These are phyloP conservation scores for Metallyticus violacea DNA, from an alignment of 2,888 invertebrate species.

Conservation along the genomic window DNA sequence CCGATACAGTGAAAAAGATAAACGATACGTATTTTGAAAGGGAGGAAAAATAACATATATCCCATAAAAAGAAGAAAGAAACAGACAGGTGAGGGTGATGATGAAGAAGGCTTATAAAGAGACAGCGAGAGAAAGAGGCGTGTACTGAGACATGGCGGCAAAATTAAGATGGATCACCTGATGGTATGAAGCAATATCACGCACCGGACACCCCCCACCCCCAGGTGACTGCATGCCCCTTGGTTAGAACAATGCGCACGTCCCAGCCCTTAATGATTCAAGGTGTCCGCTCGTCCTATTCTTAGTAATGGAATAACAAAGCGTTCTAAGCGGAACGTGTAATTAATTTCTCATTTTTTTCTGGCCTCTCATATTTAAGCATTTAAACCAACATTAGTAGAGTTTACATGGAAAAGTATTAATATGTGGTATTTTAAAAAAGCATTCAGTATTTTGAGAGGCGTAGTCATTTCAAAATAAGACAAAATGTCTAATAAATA, in stretches of 20 bases:
- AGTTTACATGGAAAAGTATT: not conserved
- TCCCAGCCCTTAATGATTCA: not conserved
- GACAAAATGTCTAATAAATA: too few species aligned
- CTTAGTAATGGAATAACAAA: not conserved
- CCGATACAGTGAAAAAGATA: not conserved
- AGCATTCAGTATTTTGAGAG: too few species aligned
- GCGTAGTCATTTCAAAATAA: too few species aligned
- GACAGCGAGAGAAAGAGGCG: conserved; percentile 13
- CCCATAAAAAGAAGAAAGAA: not conserved
- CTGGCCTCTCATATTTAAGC: not conserved
- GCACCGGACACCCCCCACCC: not conserved
- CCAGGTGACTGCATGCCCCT: not conserved
- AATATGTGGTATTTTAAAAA: too few species aligned
- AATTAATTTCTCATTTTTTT: not conserved
- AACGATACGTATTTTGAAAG: too few species aligned
- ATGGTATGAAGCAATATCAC: conserved; percentile 3
- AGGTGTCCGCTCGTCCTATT: not conserved
- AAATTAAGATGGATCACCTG: conserved; percentile 16
- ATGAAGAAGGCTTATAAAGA: not conserved
- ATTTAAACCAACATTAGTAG: not conserved
- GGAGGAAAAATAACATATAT: not conserved
- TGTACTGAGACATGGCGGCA: not conserved
- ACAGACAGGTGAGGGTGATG: not conserved
- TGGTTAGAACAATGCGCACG: not conserved
- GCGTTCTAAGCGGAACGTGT: not conserved